phyloP scores from a whole-genome alignment of 2,888 invertebrate genomes.

The Drosophila mimetica region DNA sequence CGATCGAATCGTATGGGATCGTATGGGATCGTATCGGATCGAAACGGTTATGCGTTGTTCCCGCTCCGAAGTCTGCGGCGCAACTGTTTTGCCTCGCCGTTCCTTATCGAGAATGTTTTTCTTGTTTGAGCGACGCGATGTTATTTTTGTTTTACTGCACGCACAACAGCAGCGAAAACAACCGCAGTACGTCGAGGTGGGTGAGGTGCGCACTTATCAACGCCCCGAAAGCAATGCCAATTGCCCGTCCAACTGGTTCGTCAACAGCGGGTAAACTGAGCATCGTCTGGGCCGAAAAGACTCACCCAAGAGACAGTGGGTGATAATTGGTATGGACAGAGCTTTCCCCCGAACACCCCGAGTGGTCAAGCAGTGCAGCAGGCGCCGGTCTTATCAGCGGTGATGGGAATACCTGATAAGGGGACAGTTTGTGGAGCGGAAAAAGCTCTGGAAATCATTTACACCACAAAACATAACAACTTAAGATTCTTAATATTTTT shows the following conservation, averaged over 20 bases:
- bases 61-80: conserved; percentile 50
- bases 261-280: conserved; percentile 43
- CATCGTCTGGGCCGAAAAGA: conserved; percentile 23
- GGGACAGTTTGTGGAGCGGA: not conserved
- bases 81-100: conserved; percentile 56
- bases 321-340: conserved; percentile 5
- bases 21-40: not conserved
- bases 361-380: conserved; percentile 35
- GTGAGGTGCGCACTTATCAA: conserved; percentile 47
- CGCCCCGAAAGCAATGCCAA: conserved; percentile 46
- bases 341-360: conserved; percentile 26
- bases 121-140: conserved; percentile 22
- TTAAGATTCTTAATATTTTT: no score
- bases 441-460: conserved; percentile 13
- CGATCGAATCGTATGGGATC: not conserved
- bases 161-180: conserved; percentile 4
- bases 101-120: conserved; percentile 65
- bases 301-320: conserved; percentile 30
- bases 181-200: conserved; percentile 29
- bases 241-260: conserved; percentile 63
- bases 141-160: conserved; percentile 33
- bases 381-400: conserved; percentile 35
- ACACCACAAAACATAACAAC: no score
- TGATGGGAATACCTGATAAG: conserved; percentile 26
- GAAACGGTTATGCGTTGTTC: conserved; percentile 11